Evolutionary conservation across 2,888 invertebrate species (phyloP).

Genomic region (Pantelozetes paolii): DNA sequence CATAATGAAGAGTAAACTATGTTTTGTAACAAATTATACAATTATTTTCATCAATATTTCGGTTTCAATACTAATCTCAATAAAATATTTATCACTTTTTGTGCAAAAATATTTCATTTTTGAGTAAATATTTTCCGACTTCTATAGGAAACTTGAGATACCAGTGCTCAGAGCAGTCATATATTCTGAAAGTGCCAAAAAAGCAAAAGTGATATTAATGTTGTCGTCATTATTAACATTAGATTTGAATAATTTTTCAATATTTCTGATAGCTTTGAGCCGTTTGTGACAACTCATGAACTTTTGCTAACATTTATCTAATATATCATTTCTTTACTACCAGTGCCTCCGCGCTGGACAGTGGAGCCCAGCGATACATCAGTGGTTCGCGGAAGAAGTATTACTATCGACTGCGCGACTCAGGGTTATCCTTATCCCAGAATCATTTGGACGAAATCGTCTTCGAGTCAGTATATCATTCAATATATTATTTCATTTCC

Average conservation of each 20-base stretch:
- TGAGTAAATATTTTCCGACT: too few species aligned
- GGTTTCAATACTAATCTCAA: too few species aligned
- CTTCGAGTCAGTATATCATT: slow-evolving; percentile 35
- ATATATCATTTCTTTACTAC: slow-evolving; percentile 6
- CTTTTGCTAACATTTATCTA: background rate
- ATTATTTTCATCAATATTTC: too few species aligned
- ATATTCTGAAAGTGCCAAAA: too few species aligned
- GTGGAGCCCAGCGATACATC: slow-evolving; percentile 49
- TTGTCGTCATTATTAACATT: slow-evolving; percentile 28
- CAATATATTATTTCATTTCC: slow-evolving; percentile 28
- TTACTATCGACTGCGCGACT: slow-evolving; percentile 47
- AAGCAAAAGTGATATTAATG: background rate
- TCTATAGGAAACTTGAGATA: too few species aligned
- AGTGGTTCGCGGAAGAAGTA: slow-evolving; percentile 49
- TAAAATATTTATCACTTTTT: too few species aligned
- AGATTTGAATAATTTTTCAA: slow-evolving; percentile 32
- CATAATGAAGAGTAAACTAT: background rate
- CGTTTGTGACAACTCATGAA: slow-evolving; percentile 21
- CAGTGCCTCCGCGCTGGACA: slow-evolving; percentile 49
- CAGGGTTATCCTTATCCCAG: slow-evolving; percentile 48
- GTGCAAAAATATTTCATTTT: too few species aligned
- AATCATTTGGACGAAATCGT: slow-evolving; percentile 47
- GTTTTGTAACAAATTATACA: background rate
- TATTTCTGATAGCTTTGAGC: slow-evolving; percentile 14
- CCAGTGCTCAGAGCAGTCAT: too few species aligned